Evolutionary conservation across 2,797 vertebrate genomes (phyloP).

Genomic region (Lutjanus argentimaculatus): DNA sequence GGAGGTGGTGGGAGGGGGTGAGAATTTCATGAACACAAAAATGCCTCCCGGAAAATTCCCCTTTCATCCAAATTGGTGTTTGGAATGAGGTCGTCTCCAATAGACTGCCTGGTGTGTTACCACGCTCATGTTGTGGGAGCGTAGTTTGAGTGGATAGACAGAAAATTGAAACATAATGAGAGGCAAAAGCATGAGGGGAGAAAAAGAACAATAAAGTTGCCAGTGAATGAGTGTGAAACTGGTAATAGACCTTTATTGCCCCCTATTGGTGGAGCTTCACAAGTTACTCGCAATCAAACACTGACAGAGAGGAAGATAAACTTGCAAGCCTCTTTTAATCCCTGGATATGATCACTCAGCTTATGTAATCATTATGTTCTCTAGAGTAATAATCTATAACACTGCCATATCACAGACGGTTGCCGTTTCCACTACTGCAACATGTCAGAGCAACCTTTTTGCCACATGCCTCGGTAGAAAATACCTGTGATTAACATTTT

Average conservation of each 20-base stretch:
- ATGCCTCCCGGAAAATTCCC: constrained; percentile 52
- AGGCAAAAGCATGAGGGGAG: constrained; percentile 39
- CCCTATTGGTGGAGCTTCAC: constrained; percentile 66
- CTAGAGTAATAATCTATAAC: not conserved
- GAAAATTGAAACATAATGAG: constrained; percentile 67
- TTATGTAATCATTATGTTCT: constrained; percentile 29
- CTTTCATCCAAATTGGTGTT: constrained; percentile 36
- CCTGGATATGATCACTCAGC: constrained; percentile 20
- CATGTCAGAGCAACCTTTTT: not conserved
- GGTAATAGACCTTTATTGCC: constrained; percentile 77
- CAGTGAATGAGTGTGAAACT: constrained; percentile 23
- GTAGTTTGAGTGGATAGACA: constrained; percentile 48
- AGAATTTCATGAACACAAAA: constrained; percentile 36
- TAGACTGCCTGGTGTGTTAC: constrained; percentile 22
- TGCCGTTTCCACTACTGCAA: not conserved
- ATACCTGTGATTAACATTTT: not conserved
- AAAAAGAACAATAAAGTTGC: constrained; percentile 40
- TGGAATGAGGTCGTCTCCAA: constrained; percentile 8
- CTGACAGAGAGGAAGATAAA: constrained; percentile 15
- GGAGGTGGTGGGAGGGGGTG: not conserved
- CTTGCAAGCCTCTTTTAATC: constrained; percentile 7
- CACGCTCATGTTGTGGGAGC: constrained; percentile 29
- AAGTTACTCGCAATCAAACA: constrained; percentile 18
- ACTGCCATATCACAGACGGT: not conserved
- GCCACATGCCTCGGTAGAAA: not conserved